phyloP scores from a whole-genome alignment of 2,113 vertebrate genomes.

The Pseudonaja textilis region DNA sequence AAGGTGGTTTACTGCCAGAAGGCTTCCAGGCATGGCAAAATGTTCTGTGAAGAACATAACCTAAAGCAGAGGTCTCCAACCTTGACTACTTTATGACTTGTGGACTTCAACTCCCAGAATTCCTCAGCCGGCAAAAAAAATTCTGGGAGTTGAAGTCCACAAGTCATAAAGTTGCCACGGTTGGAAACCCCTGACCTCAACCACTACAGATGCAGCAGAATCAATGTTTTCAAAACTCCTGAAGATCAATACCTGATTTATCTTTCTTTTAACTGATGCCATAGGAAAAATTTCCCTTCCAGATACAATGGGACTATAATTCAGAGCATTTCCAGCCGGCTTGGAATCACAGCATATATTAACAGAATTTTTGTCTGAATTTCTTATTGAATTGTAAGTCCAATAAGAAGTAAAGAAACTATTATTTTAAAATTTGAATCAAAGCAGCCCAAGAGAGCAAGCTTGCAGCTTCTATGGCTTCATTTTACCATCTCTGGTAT shows the following conservation, averaged over 20 bases:
- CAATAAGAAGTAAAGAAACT: background rate
- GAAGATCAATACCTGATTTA: background rate
- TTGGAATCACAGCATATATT: background rate
- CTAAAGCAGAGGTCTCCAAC: background rate
- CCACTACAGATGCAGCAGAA: background rate
- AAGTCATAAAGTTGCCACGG: too few relatives aligned
- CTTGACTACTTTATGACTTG: too few relatives aligned
- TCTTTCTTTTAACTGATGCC: background rate
- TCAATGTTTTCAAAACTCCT: background rate
- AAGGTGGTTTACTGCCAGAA: background rate
- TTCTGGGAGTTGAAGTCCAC: too few relatives aligned
- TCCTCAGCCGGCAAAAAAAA: too few relatives aligned
- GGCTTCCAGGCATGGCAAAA: background rate
- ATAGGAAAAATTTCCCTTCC: background rate
- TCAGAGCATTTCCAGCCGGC: background rate
- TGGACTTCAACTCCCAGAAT: too few relatives aligned
- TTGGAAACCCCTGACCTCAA: too few relatives aligned
- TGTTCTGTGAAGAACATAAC: background rate
- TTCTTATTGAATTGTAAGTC: background rate
- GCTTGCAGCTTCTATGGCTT: background rate
- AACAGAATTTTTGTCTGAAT: background rate
- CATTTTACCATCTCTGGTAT: background rate
- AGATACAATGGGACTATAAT: background rate
- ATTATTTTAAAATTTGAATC: background rate
- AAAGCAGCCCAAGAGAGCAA: background rate